These are phyloP conservation scores for Eupithecia vulgata DNA, from an alignment of 2,888 invertebrate genomes.

Conservation along the genomic window DNA sequence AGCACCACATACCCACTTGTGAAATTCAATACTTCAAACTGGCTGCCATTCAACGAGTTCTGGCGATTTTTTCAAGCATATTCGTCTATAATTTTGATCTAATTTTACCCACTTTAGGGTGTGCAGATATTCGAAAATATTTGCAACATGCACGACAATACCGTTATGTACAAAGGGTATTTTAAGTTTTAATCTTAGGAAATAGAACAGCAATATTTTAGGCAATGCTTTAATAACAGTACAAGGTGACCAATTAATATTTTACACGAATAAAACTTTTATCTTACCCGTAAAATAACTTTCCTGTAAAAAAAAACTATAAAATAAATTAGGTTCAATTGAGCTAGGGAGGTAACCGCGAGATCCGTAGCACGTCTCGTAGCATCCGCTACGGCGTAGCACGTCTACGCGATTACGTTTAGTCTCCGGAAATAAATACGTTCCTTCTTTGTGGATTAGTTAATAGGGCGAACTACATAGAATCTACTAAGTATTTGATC, in stretches of 20 bases:
- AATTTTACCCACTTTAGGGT: too few species aligned
- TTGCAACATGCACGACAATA: too few species aligned
- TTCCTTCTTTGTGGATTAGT: slow-evolving; percentile 4
- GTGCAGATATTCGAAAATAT: too few species aligned
- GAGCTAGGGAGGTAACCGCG: slow-evolving; percentile 10
- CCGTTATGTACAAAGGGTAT: too few species aligned
- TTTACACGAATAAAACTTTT: neutral
- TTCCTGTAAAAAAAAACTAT: neutral
- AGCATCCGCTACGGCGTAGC: slow-evolving; percentile 58
- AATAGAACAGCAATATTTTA: neutral
- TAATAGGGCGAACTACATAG: neutral
- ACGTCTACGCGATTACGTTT: slow-evolving; percentile 49
- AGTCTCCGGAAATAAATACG: slow-evolving; percentile 30
- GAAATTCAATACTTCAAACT: too few species aligned
- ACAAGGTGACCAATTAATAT: too few species aligned
- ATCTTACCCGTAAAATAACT: neutral
- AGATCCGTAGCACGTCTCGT: slow-evolving; percentile 50
- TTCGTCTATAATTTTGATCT: too few species aligned
- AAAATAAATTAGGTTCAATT: neutral
- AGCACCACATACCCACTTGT: too few species aligned
- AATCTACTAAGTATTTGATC: neutral
- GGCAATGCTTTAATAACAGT: neutral
- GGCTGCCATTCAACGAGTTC: too few species aligned
- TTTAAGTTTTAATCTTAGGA: too few species aligned
- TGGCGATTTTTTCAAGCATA: too few species aligned